A percentile compares a stretch with the other conserved stretches of the same genome.
phyloP scores from a whole-genome alignment of 2,113 vertebrate genomes.

The Melospiza melodia region DNA sequence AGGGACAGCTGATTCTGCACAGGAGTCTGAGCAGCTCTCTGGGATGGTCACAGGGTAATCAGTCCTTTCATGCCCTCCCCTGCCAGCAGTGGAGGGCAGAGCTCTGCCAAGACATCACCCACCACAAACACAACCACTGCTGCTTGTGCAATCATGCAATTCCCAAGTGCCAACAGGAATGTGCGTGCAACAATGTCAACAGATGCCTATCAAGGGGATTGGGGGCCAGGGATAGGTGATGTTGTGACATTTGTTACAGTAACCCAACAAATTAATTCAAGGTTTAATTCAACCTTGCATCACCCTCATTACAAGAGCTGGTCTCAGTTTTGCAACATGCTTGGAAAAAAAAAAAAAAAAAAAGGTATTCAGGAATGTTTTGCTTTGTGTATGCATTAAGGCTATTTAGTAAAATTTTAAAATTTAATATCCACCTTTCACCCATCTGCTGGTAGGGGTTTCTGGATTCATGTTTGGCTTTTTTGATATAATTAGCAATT shows the following conservation, averaged over 20 bases:
- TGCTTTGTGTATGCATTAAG: neutral
- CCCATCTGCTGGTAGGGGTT: neutral
- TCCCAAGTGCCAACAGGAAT: neutral
- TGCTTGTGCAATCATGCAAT: neutral
- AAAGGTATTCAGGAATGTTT: neutral
- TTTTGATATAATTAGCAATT: neutral
- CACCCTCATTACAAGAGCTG: neutral
- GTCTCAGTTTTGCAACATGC: neutral
- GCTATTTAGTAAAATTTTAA: neutral
- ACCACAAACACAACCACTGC: neutral
- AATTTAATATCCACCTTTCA: neutral
- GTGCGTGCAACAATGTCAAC: neutral
- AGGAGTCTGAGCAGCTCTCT: neutral
- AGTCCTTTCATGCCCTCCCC: neutral
- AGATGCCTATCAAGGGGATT: neutral
- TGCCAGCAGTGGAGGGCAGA: neutral
- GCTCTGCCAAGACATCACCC: neutral
- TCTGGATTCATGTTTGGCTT: neutral
- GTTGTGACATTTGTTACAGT: neutral
- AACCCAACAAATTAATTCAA: neutral
- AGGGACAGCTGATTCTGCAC: neutral
- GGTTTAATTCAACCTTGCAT: neutral
- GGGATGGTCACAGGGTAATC: neutral
- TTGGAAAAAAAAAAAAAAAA: neutral
- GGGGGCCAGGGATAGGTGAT: neutral